Evolutionary conservation across 2,113 vertebrate genomes (phyloP).

Genomic region (Acanthochromis polyacanthus): DNA sequence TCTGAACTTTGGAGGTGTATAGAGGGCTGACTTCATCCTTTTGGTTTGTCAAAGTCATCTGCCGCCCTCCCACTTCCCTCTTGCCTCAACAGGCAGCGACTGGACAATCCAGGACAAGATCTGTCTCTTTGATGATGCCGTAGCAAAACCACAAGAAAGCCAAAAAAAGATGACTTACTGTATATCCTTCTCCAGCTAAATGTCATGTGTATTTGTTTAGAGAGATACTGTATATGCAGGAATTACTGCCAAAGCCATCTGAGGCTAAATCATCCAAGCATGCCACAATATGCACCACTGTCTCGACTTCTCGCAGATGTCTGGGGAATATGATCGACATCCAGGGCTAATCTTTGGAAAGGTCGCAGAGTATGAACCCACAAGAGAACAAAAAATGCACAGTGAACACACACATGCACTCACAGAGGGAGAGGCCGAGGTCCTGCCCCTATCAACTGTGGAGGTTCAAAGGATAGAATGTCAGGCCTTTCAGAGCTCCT

Average conservation of each 20-base stretch:
- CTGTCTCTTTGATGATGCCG: conserved; percentile 53
- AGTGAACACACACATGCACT: conserved; percentile 53
- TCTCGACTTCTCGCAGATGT: conserved; percentile 39
- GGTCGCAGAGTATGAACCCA: conserved; percentile 63
- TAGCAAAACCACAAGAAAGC: conserved; percentile 56
- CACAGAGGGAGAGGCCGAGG: conserved; percentile 55
- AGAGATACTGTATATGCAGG: conserved; percentile 22
- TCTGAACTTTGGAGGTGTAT: conserved; percentile 47
- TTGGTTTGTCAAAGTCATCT: conserved; percentile 58
- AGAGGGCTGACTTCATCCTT: conserved; percentile 72
- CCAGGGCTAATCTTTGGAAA: conserved; percentile 58
- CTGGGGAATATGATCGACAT: conserved; percentile 48
- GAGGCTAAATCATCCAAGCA: conserved; percentile 17
- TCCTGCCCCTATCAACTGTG: conserved; percentile 58
- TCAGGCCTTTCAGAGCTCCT: conserved; percentile 73
- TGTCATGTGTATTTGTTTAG: conserved; percentile 17
- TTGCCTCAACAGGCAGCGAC: conserved; percentile 23
- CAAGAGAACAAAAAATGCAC: conserved; percentile 36
- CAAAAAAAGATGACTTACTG: conserved; percentile 35
- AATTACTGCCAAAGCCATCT: conserved; percentile 38
- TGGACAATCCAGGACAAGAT: conserved; percentile 46
- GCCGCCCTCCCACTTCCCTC: not conserved
- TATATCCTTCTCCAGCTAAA: conserved; percentile 31
- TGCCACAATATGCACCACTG: conserved; percentile 11
- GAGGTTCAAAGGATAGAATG: conserved; percentile 78